A percentile compares a stretch with the other conserved stretches of the same genome.
Conservation (phyloP, 2,797 vertebrate genomes). For the Vireo griseus region DNA sequence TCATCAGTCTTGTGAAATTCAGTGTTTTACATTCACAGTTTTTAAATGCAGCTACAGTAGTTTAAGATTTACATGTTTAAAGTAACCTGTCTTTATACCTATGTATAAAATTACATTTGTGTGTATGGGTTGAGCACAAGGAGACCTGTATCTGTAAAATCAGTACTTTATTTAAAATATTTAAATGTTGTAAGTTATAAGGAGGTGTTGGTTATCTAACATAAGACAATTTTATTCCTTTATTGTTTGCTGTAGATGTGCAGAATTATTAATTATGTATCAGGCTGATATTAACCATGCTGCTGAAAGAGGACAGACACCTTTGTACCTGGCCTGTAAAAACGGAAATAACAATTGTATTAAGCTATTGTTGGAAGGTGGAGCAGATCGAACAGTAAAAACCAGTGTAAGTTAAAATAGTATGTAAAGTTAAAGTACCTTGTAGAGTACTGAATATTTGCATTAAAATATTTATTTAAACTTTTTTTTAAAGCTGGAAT, state of each 20-base stretch:
- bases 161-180: not conserved
- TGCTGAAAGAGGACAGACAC: constrained; percentile 82
- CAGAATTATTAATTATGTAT: constrained; percentile 84
- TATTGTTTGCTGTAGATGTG: constrained; percentile 77
- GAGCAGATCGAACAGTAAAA: constrained; percentile 79
- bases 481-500: not conserved
- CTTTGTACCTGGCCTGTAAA: constrained; percentile 87
- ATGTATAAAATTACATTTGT: not conserved
- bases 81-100: not conserved
- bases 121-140: not conserved
- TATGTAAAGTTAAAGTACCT: not conserved
- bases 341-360: constrained; percentile 83
- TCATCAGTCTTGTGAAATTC: not conserved
- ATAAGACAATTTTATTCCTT: not conserved
- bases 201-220: not conserved
- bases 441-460: not conserved
- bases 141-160: not conserved
- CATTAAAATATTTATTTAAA: not conserved
- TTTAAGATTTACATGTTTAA: not conserved
- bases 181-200: not conserved
- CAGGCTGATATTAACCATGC: constrained; percentile 81
- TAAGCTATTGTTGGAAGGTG: constrained; percentile 80
- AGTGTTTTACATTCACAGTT: not conserved
- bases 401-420: constrained; percentile 78
- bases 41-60: not conserved